Evolutionary conservation across 2,113 vertebrate species (phyloP).

Genomic region (Microtus richardsoni): DNA sequence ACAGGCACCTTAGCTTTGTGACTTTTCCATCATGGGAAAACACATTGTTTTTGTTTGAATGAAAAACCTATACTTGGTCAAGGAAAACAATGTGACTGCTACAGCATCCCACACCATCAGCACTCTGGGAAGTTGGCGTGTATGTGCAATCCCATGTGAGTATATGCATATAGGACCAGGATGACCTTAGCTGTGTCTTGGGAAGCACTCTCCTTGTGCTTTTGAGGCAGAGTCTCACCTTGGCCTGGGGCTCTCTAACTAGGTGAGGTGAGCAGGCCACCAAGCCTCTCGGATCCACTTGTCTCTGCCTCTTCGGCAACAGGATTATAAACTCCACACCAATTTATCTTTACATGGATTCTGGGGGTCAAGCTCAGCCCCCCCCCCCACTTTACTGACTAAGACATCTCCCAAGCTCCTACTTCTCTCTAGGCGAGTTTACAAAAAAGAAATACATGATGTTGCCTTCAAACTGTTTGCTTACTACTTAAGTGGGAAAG

Average conservation of each 20-base stretch:
- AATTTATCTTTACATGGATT: background rate
- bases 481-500: background rate
- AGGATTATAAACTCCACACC: background rate
- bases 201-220: background rate
- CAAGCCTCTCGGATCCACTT: too few relatives aligned
- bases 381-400: background rate
- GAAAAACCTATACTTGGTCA: background rate
- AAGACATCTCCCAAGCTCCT: background rate
- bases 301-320: background rate
- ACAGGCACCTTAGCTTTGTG: background rate
- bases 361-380: background rate
- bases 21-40: background rate
- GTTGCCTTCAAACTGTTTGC: background rate
- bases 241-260: background rate
- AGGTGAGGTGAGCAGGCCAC: background rate
- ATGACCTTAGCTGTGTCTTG: background rate
- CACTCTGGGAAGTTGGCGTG: background rate
- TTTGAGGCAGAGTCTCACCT: background rate
- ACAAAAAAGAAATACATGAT: background rate
- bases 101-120: background rate
- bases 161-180: background rate
- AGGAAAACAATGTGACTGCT: background rate
- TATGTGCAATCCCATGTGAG: background rate
- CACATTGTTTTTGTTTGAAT: background rate
- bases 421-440: background rate